Evolutionary conservation across 1,140 invertebrate genomes (phyloP).

Genomic region (Fopius arisanus): DNA sequence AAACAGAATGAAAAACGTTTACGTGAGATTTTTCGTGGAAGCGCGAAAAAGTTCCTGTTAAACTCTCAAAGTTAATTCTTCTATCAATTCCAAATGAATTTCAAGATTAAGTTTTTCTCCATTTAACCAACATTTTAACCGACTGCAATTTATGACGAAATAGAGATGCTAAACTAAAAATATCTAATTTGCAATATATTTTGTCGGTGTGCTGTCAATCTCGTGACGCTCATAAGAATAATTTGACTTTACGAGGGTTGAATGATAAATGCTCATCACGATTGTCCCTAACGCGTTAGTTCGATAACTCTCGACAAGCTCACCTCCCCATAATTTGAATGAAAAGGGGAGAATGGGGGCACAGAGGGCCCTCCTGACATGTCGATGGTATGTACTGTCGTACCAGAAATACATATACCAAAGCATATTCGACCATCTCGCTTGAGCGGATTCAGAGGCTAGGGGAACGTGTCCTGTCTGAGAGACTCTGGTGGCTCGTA

Average conservation of each 20-base stretch:
- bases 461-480: neutral
- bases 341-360: neutral
- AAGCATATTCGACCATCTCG: neutral
- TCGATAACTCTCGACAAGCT: slow-evolving; percentile 23
- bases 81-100: too few relatives aligned
- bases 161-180: too few relatives aligned
- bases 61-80: too few relatives aligned
- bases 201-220: too few relatives aligned
- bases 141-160: too few relatives aligned
- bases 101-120: too few relatives aligned
- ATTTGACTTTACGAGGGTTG: too few relatives aligned
- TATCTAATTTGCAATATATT: too few relatives aligned
- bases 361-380: neutral
- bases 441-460: neutral
- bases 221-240: too few relatives aligned
- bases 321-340: slow-evolving; percentile 12
- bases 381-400: neutral
- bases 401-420: neutral
- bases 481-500: neutral
- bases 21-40: neutral
- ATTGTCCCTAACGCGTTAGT: slow-evolving; percentile 12
- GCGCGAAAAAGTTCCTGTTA: too few relatives aligned
- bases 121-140: too few relatives aligned
- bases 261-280: neutral
- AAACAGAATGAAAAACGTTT: neutral